A percentile compares a stretch with the other conserved stretches of the same genome.
Evolutionary conservation across 2,797 vertebrate species (phyloP).

Genomic region (Helicolenus hilgendorfi): DNA sequence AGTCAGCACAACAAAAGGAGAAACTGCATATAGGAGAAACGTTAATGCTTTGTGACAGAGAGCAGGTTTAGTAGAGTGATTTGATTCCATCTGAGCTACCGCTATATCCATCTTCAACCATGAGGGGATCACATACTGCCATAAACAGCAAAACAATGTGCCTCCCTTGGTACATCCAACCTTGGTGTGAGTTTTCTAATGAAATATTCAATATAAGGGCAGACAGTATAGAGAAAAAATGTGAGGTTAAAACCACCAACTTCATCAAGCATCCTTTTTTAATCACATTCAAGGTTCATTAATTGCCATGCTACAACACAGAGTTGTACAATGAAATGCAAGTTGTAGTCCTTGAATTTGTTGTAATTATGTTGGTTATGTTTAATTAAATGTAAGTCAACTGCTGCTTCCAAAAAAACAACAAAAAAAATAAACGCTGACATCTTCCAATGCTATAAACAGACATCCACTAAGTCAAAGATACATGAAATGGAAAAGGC

Average conservation of each 20-base stretch:
- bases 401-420: not conserved
- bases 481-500: no score
- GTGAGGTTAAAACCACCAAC: not conserved
- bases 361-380: not conserved
- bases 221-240: not conserved
- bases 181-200: not conserved
- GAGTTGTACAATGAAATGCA: not conserved
- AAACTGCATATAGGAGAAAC: not conserved
- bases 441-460: not conserved
- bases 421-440: not conserved
- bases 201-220: not conserved
- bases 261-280: not conserved
- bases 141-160: not conserved
- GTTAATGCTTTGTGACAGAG: slow-evolving; percentile 2
- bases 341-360: not conserved
- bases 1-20: not conserved
- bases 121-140: not conserved
- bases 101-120: not conserved
- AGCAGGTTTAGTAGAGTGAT: slow-evolving; percentile 13
- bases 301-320: not conserved
- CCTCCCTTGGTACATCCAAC: not conserved
- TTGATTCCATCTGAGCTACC: not conserved
- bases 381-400: not conserved
- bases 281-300: not conserved
- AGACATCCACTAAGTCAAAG: not conserved